Conservation (phyloP, 2,888 invertebrate genomes). For the Ichneumoninae sp. region DNA sequence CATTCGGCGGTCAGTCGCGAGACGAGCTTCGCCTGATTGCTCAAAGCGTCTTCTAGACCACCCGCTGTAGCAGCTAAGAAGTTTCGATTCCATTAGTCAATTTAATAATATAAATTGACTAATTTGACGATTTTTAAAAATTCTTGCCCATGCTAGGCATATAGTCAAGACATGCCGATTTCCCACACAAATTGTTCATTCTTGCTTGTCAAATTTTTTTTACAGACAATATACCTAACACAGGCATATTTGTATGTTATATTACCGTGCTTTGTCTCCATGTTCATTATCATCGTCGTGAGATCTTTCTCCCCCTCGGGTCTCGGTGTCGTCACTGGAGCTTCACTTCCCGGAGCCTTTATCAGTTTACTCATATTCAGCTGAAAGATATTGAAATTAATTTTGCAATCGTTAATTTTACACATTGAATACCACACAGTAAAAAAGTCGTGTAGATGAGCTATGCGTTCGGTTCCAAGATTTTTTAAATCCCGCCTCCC, state of each 20-base stretch:
- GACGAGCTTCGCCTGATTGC: slow-evolving; percentile 96
- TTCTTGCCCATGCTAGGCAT: slow-evolving; percentile 81
- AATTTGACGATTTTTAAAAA: slow-evolving; percentile 60
- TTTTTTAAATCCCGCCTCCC: neutral
- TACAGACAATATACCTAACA: slow-evolving; percentile 82
- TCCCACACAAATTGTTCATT: slow-evolving; percentile 78
- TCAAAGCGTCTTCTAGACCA: slow-evolving; percentile 95
- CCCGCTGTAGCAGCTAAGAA: slow-evolving; percentile 94
- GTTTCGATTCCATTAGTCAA: slow-evolving; percentile 75
- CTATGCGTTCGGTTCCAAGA: neutral
- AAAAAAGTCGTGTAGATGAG: neutral
- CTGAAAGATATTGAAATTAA: slow-evolving; percentile 71
- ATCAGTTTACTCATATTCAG: slow-evolving; percentile 82
- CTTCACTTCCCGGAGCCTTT: slow-evolving; percentile 71
- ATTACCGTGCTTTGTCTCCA: slow-evolving; percentile 94
- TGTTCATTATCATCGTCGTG: slow-evolving; percentile 90
- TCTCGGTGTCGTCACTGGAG: slow-evolving; percentile 68
- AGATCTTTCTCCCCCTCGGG: slow-evolving; percentile 87
- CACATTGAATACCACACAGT: neutral
- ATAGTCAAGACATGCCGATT: slow-evolving; percentile 81
- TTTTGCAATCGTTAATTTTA: no score
- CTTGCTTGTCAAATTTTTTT: slow-evolving; percentile 45
- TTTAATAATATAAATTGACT: slow-evolving; percentile 75
- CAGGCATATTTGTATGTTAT: slow-evolving; percentile 76
- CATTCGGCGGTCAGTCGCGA: slow-evolving; percentile 96